phyloP scores from a whole-genome alignment of 2,113 vertebrate species.

The Ceyx margarethae region DNA sequence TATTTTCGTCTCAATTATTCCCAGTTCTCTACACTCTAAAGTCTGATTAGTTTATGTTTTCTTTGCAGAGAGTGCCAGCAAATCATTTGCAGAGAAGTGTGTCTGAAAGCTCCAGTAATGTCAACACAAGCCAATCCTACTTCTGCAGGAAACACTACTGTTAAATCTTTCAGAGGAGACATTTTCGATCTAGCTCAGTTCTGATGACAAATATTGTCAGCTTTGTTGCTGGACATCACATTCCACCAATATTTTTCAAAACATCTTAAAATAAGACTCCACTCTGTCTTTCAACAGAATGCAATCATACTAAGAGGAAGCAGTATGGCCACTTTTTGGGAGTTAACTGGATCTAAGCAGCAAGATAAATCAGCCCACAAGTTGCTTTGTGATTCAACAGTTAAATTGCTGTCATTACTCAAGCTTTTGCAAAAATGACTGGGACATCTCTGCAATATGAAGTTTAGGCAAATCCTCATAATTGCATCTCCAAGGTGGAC shows the following conservation, averaged over 20 bases:
- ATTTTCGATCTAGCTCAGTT: neutral
- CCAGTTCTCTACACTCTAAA: neutral
- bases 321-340: fast-evolving
- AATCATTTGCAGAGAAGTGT: neutral
- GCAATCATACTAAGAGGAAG: neutral
- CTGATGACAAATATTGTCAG: neutral
- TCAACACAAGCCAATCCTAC: neutral
- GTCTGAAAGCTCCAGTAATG: neutral
- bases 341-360: neutral
- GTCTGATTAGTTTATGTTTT: neutral
- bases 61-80: neutral
- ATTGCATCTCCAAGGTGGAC: neutral
- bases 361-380: neutral
- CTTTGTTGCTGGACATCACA: neutral
- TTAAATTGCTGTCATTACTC: neutral
- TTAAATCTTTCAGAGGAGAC: neutral
- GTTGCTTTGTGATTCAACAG: neutral
- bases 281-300: neutral
- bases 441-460: neutral
- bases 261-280: neutral
- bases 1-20: neutral
- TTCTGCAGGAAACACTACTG: neutral
- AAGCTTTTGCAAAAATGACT: neutral
- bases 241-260: neutral
- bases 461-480: neutral